A percentile compares a stretch with the other conserved stretches of the same genome.
Conservation (phyloP, 2,888 invertebrate genomes). For the Pheosia gnoma region DNA sequence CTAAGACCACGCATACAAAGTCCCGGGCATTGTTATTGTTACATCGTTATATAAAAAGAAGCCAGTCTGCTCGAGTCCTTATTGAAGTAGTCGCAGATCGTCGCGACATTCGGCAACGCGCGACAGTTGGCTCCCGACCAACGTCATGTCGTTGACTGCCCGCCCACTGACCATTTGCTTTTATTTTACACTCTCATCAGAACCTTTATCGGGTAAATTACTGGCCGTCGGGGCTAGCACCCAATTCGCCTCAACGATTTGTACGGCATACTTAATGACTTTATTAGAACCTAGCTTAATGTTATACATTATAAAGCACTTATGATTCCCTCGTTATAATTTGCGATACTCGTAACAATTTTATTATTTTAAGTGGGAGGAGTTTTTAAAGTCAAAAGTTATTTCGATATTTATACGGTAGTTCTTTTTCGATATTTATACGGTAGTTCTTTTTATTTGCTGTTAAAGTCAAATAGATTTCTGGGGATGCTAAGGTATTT, state of each 20-base stretch:
- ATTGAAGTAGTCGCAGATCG: conserved; percentile 13
- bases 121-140: conserved; percentile 74
- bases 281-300: conserved; percentile 14
- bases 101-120: conserved; percentile 37
- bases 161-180: conserved; percentile 67
- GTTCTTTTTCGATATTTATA: not conserved
- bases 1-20: too few relatives aligned
- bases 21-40: too few relatives aligned
- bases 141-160: conserved; percentile 66
- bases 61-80: not conserved
- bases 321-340: not conserved
- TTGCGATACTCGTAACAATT: not conserved
- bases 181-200: conserved; percentile 79
- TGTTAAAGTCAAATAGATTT: too few relatives aligned
- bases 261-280: conserved; percentile 5
- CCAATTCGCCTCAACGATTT: conserved; percentile 27
- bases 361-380: not conserved
- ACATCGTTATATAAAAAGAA: not conserved
- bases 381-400: not conserved
- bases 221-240: conserved; percentile 30
- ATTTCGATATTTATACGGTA: not conserved
- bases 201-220: conserved; percentile 66
- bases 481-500: too few relatives aligned
- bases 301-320: not conserved
- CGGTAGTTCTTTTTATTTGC: not conserved